Percentiles rank a stretch among this genome's conserved stretches.
phyloP scores from a whole-genome alignment of 2,797 vertebrate species.

The Pseudomugil tenellus region DNA sequence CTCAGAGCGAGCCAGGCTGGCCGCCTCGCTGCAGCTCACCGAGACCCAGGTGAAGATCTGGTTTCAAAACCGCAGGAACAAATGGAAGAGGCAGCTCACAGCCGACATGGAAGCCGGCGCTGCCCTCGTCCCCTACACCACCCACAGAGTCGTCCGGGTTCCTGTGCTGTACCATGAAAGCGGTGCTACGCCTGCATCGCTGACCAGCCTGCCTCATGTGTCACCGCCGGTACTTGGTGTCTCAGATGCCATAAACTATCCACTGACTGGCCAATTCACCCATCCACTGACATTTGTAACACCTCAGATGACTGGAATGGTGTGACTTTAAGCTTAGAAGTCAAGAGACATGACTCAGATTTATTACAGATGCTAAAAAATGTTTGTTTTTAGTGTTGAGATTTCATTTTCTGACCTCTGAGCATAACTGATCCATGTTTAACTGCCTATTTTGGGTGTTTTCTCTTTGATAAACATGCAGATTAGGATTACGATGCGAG shows the following conservation, averaged over 20 bases:
- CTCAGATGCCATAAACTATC: constrained; percentile 78
- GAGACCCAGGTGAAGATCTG: constrained; percentile 93
- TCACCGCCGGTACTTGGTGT: constrained; percentile 62
- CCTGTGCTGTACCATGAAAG: constrained; percentile 93
- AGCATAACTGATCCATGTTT: neutral
- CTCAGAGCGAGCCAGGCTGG: constrained; percentile 84
- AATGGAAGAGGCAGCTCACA: constrained; percentile 92
- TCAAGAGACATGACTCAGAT: constrained; percentile 9
- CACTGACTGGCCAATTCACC: constrained; percentile 81
- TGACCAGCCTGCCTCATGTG: constrained; percentile 77
- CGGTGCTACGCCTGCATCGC: constrained; percentile 72
- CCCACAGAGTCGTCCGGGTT: constrained; percentile 90
- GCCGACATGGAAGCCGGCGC: constrained; percentile 89
- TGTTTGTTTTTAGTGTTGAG: neutral
- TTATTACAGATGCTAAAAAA: constrained; percentile 33
- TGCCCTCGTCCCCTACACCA: constrained; percentile 82
- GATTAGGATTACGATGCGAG: neutral
- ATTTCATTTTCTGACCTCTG: neutral
- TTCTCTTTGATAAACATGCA: neutral
- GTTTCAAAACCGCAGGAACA: constrained; percentile 91
- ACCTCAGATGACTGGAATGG: constrained; percentile 88
- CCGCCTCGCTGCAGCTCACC: constrained; percentile 84
- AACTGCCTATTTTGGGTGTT: constrained; percentile 2
- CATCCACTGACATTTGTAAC: constrained; percentile 85
- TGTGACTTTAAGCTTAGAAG: constrained; percentile 73